Percentiles rank a stretch among this genome's conserved stretches.
These are phyloP conservation scores for Picathartes gymnocephalus DNA, from an alignment of 2,113 vertebrate species.

Conservation along the genomic window DNA sequence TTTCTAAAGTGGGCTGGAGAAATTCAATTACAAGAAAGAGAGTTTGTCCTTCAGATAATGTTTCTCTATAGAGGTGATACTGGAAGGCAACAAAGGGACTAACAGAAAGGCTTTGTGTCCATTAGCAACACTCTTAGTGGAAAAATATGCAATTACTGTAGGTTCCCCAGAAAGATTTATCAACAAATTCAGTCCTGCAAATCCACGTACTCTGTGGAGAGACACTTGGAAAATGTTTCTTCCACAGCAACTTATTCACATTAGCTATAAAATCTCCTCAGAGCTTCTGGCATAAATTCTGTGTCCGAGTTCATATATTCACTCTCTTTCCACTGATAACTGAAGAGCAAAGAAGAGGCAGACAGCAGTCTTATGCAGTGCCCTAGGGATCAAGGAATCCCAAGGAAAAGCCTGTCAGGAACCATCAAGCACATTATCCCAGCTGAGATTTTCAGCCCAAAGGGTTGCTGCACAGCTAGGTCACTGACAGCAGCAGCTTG, in stretches of 20 bases:
- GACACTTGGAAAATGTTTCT: not conserved
- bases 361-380: not conserved
- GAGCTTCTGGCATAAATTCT: not conserved
- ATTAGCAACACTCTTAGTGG: not conserved
- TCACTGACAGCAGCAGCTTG: not conserved
- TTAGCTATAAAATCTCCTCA: not conserved
- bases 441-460: slow-evolving; percentile 33
- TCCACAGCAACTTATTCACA: not conserved
- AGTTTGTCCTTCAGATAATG: not conserved
- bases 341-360: not conserved
- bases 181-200: not conserved
- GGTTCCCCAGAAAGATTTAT: not conserved
- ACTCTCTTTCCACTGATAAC: not conserved
- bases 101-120: not conserved
- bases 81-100: not conserved
- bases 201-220: not conserved
- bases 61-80: not conserved
- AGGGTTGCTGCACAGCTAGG: not conserved
- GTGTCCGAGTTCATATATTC: not conserved
- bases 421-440: not conserved
- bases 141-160: not conserved
- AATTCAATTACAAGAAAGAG: not conserved
- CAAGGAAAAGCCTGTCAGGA: slow-evolving; percentile 24
- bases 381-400: not conserved
- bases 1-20: not conserved